Base-by-base conservation (phyloP, 92 coral and sea anemone genomes). In the Desmophyllum pertusum region DNA sequence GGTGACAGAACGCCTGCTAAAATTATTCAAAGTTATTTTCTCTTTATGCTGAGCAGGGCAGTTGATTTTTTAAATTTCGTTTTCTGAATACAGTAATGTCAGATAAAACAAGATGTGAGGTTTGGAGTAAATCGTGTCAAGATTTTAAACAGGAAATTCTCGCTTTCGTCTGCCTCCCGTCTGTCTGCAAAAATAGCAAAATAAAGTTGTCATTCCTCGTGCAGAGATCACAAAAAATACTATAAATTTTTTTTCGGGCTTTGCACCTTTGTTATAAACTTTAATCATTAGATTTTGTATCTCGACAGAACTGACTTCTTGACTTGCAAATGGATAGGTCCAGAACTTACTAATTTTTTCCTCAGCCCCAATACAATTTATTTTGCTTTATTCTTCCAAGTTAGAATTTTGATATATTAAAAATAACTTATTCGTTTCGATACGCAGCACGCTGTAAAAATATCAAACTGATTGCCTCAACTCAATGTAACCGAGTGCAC, bases 81-180 rank as follows among this genome's bases (percentile, higher is more conserved):
- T 63, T 43, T 30, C 27, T 53, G 1, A 30, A 33, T 78, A 29
- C 61, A 19, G 27, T 23, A 2, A 63, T 17, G 40, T 35, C 25
- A 1, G 46, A 45, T 39, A 1, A 14, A 61, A 59, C 52, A 25
- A 38, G 37, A 59, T 27, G 65, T 59, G 35, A 33, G 35, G 8
- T 33, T 14, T 59, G 55, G 42, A 14, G 37, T 76, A 27, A 63
- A 35, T 64, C 73, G 73, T 78, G 83, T 78, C 59, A 52, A 43
- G 30, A 29, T 61, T 63, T n/a, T n/a, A 43, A 78, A 65, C 83
- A 78, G 83, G 83, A 78, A 78, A 63, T 43, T 78, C 73, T 31
- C n/a, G 83, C 19, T 63, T 75, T 43, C 17, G 73, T 57, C 23
- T 5, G 68, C 19, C 39, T 27, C 73, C 70, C 51, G 42, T 13